Conservation (phyloP, 1,140 invertebrate genomes). For the Heliothis subflexa region DNA sequence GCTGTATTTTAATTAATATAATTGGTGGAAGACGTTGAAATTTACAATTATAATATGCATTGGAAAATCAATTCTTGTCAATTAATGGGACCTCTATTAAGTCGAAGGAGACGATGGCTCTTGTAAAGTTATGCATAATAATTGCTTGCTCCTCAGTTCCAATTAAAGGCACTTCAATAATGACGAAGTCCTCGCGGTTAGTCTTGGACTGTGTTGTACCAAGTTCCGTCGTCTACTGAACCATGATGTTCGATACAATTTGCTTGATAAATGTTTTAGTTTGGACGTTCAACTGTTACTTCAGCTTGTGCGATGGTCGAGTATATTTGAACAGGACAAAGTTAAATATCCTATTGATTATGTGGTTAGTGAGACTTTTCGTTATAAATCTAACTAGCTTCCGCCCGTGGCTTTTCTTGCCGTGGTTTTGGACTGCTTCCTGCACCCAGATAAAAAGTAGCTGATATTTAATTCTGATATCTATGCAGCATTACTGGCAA, state of each 20-base stretch:
- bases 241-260: conserved; percentile 37
- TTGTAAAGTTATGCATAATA: conserved; percentile 73
- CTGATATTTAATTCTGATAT: not conserved
- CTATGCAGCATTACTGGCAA: no score
- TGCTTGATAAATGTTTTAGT: conserved; percentile 28
- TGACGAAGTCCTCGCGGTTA: conserved; percentile 54
- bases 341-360: conserved; percentile 15
- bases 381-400: not conserved
- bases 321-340: conserved; percentile 5
- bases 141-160: conserved; percentile 70
- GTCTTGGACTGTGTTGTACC: conserved; percentile 45
- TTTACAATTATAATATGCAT: conserved; percentile 34
- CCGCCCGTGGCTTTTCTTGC: not conserved
- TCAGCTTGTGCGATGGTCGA: conserved; percentile 4
- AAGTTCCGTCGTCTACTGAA: conserved; percentile 31
- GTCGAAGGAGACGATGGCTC: conserved; percentile 55
- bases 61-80: conserved; percentile 59
- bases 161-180: conserved; percentile 68
- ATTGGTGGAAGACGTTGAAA: conserved; percentile 15
- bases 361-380: not conserved
- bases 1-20: conserved; percentile 18
- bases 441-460: no score
- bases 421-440: not conserved
- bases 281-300: conserved; percentile 27
- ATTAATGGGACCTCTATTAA: conserved; percentile 64